Evolutionary conservation across 92 coral and sea anemone species (phyloP).

Genomic region (Epizoanthus scotinus): DNA sequence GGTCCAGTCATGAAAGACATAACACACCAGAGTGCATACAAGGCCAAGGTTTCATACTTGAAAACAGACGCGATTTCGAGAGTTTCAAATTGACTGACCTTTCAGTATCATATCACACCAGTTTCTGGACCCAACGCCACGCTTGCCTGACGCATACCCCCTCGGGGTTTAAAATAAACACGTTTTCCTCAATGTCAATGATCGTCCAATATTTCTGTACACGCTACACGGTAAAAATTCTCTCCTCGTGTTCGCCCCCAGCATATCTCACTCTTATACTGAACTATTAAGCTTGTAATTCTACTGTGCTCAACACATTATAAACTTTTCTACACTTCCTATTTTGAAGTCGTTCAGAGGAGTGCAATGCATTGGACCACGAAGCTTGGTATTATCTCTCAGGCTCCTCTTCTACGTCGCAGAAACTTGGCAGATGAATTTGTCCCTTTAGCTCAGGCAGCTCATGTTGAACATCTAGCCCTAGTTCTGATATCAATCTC

Average conservation of each 20-base stretch:
- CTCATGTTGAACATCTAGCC: conserved; percentile 63
- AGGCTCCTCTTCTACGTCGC: conserved; percentile 54
- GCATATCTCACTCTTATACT: not conserved
- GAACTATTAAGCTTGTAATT: not conserved
- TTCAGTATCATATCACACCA: not conserved
- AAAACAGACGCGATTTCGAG: not conserved
- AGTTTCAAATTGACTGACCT: not conserved
- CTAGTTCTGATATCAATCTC: conserved; percentile 55
- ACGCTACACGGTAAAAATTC: not conserved
- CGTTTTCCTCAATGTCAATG: not conserved
- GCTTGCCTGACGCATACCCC: not conserved
- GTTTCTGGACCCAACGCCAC: not conserved
- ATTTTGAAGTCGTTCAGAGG: not conserved
- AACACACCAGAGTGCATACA: not conserved
- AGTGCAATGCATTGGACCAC: not conserved
- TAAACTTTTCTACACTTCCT: not conserved
- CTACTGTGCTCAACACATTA: not conserved
- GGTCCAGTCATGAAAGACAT: not conserved
- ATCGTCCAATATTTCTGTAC: not conserved
- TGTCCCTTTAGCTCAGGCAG: conserved; percentile 67
- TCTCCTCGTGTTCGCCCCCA: not conserved
- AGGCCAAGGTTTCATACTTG: not conserved
- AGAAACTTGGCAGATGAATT: conserved; percentile 42
- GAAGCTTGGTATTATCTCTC: conserved; percentile 39
- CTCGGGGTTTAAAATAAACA: not conserved